These are phyloP conservation scores for Chymomyza amoena DNA, from an alignment of 2,888 invertebrate genomes.

Conservation along the genomic window DNA sequence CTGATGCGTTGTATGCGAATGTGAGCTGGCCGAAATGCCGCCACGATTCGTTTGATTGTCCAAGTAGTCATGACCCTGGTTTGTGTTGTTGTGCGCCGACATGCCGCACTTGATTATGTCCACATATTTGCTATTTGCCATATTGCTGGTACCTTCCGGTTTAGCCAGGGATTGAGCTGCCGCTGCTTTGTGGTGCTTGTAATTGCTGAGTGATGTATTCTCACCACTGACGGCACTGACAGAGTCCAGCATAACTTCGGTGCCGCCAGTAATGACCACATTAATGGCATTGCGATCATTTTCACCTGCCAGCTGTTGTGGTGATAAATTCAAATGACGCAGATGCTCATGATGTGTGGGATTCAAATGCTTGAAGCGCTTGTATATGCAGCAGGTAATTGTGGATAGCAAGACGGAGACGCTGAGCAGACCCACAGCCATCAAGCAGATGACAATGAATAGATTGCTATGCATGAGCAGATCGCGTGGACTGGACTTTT, in stretches of 20 bases:
- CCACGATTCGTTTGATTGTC: not conserved
- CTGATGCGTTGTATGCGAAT: not conserved
- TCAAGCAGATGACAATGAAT: conserved; percentile 70
- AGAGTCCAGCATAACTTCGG: conserved; percentile 44
- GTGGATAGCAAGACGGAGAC: conserved; percentile 73
- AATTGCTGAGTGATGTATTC: conserved; percentile 11
- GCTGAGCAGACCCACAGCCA: conserved; percentile 73
- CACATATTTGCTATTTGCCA: conserved; percentile 15
- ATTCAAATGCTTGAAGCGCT: conserved; percentile 66
- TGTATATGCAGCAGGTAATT: conserved; percentile 74
- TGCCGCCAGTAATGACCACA: conserved; percentile 28
- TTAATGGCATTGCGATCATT: conserved; percentile 9
- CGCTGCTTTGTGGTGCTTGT: not conserved
- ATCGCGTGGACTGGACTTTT: conserved; percentile 63
- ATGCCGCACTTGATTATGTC: conserved; percentile 22
- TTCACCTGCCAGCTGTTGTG: conserved; percentile 22
- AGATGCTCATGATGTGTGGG: conserved; percentile 64
- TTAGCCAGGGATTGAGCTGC: not conserved
- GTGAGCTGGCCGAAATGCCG: not conserved
- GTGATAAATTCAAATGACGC: conserved; percentile 44
- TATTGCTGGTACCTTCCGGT: not conserved
- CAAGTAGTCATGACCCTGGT: not conserved
- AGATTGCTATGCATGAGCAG: conserved; percentile 69
- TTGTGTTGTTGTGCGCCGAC: conserved; percentile 2
- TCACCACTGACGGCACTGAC: conserved; percentile 21